Percentiles rank a stretch among this genome's conserved stretches.
Conservation (phyloP, 2,888 invertebrate genomes). For the Anorthoa munda region DNA sequence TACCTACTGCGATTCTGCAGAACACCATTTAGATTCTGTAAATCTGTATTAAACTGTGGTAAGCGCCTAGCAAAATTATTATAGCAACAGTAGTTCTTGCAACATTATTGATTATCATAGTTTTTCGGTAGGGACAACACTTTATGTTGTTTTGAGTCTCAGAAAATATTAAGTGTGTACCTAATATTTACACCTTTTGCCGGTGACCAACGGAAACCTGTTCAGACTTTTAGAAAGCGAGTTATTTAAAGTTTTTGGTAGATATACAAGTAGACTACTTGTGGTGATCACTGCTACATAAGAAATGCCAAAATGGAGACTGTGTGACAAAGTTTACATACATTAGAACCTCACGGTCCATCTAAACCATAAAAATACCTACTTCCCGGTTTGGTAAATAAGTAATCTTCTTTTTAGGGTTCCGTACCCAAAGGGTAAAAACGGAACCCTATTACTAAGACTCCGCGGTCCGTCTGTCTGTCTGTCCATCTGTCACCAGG, state of each 20-base stretch:
- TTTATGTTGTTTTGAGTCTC: too few relatives aligned
- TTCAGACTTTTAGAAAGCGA: neutral
- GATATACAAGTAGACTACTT: neutral
- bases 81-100: slow-evolving; percentile 4
- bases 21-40: too few relatives aligned
- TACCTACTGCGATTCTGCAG: too few relatives aligned
- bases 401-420: too few relatives aligned
- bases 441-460: too few relatives aligned
- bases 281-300: neutral
- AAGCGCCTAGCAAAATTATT: slow-evolving; percentile 15
- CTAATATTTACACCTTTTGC: neutral
- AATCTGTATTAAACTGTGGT: neutral
- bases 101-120: neutral
- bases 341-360: too few relatives aligned
- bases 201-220: neutral
- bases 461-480: too few relatives aligned
- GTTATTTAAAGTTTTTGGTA: neutral
- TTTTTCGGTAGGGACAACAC: neutral
- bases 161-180: too few relatives aligned
- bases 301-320: neutral
- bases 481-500: too few relatives aligned
- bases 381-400: too few relatives aligned
- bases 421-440: too few relatives aligned
- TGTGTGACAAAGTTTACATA: neutral
- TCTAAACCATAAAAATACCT: too few relatives aligned